phyloP scores from a whole-genome alignment of 2,888 invertebrate species.

The Drosophila macrothrix region DNA sequence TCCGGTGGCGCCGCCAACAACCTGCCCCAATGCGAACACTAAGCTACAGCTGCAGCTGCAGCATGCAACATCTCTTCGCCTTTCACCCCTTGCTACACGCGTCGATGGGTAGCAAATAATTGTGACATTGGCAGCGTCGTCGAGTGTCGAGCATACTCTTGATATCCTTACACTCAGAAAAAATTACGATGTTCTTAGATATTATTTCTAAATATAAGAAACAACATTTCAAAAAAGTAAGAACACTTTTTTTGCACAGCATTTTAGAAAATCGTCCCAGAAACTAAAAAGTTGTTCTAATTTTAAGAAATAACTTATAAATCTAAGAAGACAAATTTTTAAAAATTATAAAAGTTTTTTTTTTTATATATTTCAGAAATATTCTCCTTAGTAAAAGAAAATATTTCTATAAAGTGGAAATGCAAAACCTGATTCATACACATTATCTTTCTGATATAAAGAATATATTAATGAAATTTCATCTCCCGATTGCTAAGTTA shows the following conservation, averaged over 20 bases:
- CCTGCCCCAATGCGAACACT: constrained; percentile 28
- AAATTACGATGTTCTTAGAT: neutral
- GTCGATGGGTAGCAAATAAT: constrained; percentile 65
- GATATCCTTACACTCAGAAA: constrained; percentile 30
- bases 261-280: neutral
- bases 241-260: no score
- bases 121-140: constrained; percentile 73
- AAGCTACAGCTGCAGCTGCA: constrained; percentile 65
- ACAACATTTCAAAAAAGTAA: neutral
- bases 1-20: constrained; percentile 47
- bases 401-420: neutral
- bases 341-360: no score
- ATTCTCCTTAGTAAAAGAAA: neutral
- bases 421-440: neutral
- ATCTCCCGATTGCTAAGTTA: no score
- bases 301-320: no score
- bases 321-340: neutral
- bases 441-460: neutral
- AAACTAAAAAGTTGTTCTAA: neutral
- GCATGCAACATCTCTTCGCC: constrained; percentile 24
- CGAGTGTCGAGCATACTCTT: constrained; percentile 70
- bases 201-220: neutral
- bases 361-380: neutral
- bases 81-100: constrained; percentile 9
- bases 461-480: neutral